Base-by-base conservation (phyloP, 2,113 vertebrate species). In the Scophthalmus maximus region DNA sequence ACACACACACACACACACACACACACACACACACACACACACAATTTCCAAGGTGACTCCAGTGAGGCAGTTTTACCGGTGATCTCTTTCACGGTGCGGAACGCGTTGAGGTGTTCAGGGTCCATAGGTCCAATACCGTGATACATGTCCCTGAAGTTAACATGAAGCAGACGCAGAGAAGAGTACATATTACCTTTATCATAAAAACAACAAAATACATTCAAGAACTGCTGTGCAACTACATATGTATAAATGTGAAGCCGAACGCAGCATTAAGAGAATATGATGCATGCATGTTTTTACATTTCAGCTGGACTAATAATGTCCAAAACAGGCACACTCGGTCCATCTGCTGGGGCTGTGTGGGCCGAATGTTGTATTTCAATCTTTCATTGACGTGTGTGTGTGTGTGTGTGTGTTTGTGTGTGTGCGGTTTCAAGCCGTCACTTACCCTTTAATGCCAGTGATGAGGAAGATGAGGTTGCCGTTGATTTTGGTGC, bases 401-500 rank as follows among this genome's bases (percentile, higher is more conserved):
- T 18, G 18, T 6, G 15, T 18, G 17, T n/a, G 6, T 42, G 40
- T 42, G 34, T 38, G 3, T 38, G 7, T 38, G 3, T 38, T 6
- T 4, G 10, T 40, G 42, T n/a, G 42, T 44, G 42, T n/a, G 32
- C 18, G 17, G 0, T 30, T 29, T 49, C 23, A 25, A 23, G 23
- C 47, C 9, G 47, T 18, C 32, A 82, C 96, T 93, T 59, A 98
- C 98, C 98, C 98, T 73, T 98, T 97, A 80, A 99, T 99, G 18
- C 98, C 98, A 3, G 97, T 99, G 67, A 99, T 96, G 57, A 99
- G 96, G 87, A 99, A 98, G 89, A 98, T 96, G 64, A 99, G 94
- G 88, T 99, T 99, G 73, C 98, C 98, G 42, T 99, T 99, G 94
- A 99, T 99, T 92, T 99, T 99, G 73, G 98, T 99, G 79, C 98